Evolutionary conservation across 2,797 vertebrate species (phyloP), one percentile per base, ranked within the genome.

Genomic region (Lacerta agilis): DNA sequence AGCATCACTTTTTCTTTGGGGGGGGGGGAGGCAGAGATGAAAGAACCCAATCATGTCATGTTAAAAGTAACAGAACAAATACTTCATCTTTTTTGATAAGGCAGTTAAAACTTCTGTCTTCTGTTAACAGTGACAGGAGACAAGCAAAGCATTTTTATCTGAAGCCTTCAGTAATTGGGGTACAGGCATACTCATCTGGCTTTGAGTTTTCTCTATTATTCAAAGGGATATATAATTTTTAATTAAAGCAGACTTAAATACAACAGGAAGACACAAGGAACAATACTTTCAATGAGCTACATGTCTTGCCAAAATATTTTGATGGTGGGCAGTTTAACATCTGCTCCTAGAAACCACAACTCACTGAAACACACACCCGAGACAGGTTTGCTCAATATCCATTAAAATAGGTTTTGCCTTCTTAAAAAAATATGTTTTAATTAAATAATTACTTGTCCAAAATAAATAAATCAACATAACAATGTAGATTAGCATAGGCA

Each of bases 81-180:
- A 91, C 17, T 86, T 58, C 79, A 75, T 79, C 15, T n/a, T 3
- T 49, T 36, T 8, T 13, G 17, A 13, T 61, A 25, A 15, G 36
- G 20, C 33, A 27, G 18, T 36, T 41, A n/a, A 66, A 72, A 33
- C 20, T 90, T 93, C 81, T 91, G 91, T 94, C 91, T 86, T 94
- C 94, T 95, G 94, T 93, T 91, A 55, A 82, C 73, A 64, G 9
- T 77, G 82, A 87, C 91, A 88, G 88, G 94, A 61, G 23, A 93
- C 85, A 91, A 23, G 91, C 91, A 93, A 25, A 86, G 91, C 89
- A 77, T 90, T 88, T 91, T 86, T n/a, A n/a, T 20, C 91, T 36
- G 80, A 15, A 15, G 49, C 49, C 49, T 55, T 55, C 49, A 55
- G 49, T 55, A n/a, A 66, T 83, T 41, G 36, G 15, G 75, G 58